Conservation (phyloP, 1,140 invertebrate genomes). For the Nephila pilipes region DNA sequence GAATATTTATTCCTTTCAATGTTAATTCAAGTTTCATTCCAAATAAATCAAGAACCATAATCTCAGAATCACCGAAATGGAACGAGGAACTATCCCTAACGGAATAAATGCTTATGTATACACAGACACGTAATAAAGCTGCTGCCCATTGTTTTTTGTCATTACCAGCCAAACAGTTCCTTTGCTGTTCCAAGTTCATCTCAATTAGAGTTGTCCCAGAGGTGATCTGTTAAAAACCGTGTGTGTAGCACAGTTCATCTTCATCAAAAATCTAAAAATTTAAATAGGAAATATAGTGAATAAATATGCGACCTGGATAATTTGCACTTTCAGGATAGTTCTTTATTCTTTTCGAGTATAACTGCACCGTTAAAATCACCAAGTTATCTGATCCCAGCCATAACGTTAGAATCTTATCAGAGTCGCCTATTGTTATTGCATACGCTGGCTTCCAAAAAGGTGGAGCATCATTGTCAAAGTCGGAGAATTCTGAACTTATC, state of each 20-base stretch:
- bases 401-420: background rate
- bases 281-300: background rate
- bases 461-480: background rate
- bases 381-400: background rate
- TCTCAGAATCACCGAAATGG: background rate
- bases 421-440: background rate
- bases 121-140: background rate
- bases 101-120: background rate
- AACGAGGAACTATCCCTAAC: background rate
- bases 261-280: constrained; percentile 40
- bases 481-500: background rate
- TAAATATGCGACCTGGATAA: constrained; percentile 6
- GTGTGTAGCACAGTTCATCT: background rate
- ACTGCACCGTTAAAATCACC: background rate
- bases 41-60: background rate
- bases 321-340: background rate
- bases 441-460: background rate
- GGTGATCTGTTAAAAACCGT: background rate
- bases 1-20: background rate
- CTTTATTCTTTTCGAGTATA: background rate
- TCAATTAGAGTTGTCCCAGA: background rate
- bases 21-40: background rate
- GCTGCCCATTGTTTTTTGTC: background rate
- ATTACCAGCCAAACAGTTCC: background rate
- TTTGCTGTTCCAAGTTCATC: constrained; percentile 30